Conservation (phyloP, 2,113 vertebrate genomes). For the Pangasianodon hypophthalmus region DNA sequence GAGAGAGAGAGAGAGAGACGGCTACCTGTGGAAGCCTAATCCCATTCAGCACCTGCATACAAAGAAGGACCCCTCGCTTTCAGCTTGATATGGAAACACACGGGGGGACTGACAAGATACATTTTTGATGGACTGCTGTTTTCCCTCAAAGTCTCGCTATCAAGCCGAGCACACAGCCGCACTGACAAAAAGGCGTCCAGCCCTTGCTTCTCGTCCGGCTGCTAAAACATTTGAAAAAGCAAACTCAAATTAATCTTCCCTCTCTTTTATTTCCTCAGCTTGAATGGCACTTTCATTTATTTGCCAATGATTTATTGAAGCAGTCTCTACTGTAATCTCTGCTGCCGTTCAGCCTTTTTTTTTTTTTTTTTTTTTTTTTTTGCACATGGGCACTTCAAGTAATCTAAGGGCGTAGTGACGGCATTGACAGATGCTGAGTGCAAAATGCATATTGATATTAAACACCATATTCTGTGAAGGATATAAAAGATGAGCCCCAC, state of each 20-base stretch:
- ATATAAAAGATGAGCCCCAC: not conserved
- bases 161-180: conserved; percentile 46
- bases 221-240: conserved; percentile 49
- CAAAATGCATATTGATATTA: conserved; percentile 33
- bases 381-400: conserved; percentile 33
- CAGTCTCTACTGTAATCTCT: conserved; percentile 43
- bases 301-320: conserved; percentile 45
- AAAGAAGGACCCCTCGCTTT: conserved; percentile 65
- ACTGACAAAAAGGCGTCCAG: conserved; percentile 29
- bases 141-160: conserved; percentile 59
- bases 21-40: conserved; percentile 73
- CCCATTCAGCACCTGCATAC: conserved; percentile 74
- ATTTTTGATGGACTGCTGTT: conserved; percentile 62
- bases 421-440: not conserved
- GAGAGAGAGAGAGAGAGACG: conserved; percentile 63
- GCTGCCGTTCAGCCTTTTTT: not conserved
- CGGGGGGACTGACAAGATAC: conserved; percentile 60
- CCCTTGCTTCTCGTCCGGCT: conserved; percentile 45
- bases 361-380: not conserved
- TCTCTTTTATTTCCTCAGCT: conserved; percentile 35
- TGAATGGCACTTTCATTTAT: conserved; percentile 41
- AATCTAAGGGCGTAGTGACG: conserved; percentile 13
- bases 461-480: conserved; percentile 4
- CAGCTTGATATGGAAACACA: conserved; percentile 64
- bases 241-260: conserved; percentile 46